These are phyloP conservation scores for Macrosoma leucophasiata DNA, from an alignment of 2,888 invertebrate genomes.

Conservation along the genomic window DNA sequence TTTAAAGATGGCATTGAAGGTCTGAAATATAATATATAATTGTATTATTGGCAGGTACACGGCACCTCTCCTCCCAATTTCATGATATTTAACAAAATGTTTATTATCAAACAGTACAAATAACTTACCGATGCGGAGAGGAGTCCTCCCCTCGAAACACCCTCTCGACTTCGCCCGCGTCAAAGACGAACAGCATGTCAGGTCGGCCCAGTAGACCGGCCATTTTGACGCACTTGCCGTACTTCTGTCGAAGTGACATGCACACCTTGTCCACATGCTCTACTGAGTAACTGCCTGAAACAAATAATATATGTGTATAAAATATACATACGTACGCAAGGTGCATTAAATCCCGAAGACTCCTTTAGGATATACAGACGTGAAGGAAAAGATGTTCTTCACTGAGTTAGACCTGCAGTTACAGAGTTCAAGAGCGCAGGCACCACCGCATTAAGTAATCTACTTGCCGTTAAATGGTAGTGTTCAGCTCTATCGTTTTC, in stretches of 20 bases:
- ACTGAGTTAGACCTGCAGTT: no score
- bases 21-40: conserved; percentile 44
- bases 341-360: no score
- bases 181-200: conserved; percentile 84
- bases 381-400: no score
- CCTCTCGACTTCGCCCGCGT: conserved; percentile 81
- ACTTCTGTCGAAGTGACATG: conserved; percentile 71
- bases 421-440: no score
- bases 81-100: not conserved
- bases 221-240: conserved; percentile 81
- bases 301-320: not conserved
- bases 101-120: not conserved
- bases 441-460: no score
- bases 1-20: conserved; percentile 86
- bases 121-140: conserved; percentile 73
- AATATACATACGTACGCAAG: no score
- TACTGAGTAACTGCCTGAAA: conserved; percentile 78
- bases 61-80: no score
- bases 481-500: no score
- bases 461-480: no score
- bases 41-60: no score
- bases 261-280: conserved; percentile 81
- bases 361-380: no score
- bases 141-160: conserved; percentile 81
- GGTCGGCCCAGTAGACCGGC: conserved; percentile 81